These are phyloP conservation scores for Cheilosia pagana DNA, from an alignment of 2,888 invertebrate species.

Conservation along the genomic window DNA sequence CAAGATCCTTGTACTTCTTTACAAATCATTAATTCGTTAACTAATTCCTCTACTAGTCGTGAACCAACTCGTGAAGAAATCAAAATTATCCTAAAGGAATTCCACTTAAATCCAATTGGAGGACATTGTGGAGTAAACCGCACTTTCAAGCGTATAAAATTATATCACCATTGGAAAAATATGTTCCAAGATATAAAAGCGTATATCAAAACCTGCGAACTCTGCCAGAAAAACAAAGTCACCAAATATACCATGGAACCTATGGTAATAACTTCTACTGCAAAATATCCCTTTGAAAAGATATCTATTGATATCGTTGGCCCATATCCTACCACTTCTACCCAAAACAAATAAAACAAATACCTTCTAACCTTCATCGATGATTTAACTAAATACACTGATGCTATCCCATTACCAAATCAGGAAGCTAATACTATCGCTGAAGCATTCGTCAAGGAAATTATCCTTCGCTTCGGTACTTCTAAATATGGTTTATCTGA, in stretches of 20 bases:
- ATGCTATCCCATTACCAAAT: neutral
- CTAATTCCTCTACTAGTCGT: neutral
- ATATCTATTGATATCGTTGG: neutral
- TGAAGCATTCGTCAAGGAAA: neutral
- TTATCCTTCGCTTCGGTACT: neutral
- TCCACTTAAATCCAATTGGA: neutral
- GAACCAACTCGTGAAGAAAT: neutral
- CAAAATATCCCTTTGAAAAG: neutral
- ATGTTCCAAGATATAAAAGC: neutral
- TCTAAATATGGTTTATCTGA: neutral
- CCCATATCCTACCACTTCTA: neutral
- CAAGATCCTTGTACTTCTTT: neutral
- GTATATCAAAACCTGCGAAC: neutral
- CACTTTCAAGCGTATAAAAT: neutral
- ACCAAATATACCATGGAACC: neutral
- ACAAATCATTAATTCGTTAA: neutral
- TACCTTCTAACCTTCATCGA: too few relatives aligned
- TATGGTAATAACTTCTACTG: neutral
- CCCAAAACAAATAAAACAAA: neutral
- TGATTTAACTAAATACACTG: neutral
- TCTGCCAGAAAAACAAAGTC: neutral
- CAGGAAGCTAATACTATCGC: too few relatives aligned
- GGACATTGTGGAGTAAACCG: neutral
- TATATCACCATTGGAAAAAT: neutral
- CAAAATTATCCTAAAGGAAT: neutral